Evolutionary conservation across 2,113 vertebrate genomes (phyloP), one percentile per base, ranked within the genome.

Genomic region (Eptatretus burgeri): DNA sequence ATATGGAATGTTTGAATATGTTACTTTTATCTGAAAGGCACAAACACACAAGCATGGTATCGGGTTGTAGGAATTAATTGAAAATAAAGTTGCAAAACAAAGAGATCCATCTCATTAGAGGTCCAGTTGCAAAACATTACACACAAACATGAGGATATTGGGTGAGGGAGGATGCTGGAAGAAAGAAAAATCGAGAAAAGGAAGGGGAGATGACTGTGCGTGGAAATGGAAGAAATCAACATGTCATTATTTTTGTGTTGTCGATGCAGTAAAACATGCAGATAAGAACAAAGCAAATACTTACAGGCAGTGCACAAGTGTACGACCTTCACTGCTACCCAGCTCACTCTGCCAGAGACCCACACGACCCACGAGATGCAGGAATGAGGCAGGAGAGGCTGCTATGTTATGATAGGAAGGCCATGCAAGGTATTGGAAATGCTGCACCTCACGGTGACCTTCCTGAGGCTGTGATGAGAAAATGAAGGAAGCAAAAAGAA

Each of bases 281-380:
- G 27, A 41, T 41, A 41, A 7, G 27, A 41, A 41, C 27, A 41
- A 3, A 41, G 52, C 5, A 1, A 7, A 13, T 52, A 84, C 88
- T 84, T 50, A 96, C 89, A 95, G 77, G 75, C 89, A 95, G 74
- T 95, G 89, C 2, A 95, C 89, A 64, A 96, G 87, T 0, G 86
- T 93, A 62, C 89, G 78, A 1, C 88, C 86, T 2, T 96, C 89
- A 12, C 85, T 78, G 41, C 84, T 86, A 0, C 91, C 88, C 0
- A 89, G 93, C 74, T 94, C 84, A 66, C 93, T 86, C 74, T 93
- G 89, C 89, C 89, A 96, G 73, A 93, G 89, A 66, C 89, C 84
- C 74, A 93, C 68, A 67, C 86, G 73, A 53, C 84, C 68, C 51
- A 93, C 86, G 74, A 87, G 74, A 74, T 94, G 88, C 52, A 94